Evolutionary conservation across 2,797 vertebrate genomes (phyloP), one percentile per base, ranked within the genome.

Genomic region (Bucorvus abyssinicus): DNA sequence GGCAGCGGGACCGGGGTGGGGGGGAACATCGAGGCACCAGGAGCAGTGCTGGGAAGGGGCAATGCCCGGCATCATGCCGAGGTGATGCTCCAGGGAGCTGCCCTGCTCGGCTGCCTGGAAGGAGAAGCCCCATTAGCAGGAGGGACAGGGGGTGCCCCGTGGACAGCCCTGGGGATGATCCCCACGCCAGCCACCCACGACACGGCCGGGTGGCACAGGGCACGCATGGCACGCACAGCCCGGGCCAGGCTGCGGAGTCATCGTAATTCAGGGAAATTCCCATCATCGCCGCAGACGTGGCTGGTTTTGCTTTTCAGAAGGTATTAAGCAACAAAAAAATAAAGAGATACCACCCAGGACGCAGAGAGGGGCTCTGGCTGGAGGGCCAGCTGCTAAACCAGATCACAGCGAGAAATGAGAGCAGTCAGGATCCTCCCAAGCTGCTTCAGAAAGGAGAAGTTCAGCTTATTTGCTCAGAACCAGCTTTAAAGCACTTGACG

Each of bases 221-320:
- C 4, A 1, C 3, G 4, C 17, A 0, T 0, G 32, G 38, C 32
- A 14, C n/a, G 1, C 12, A 1, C 26, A 3, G 4, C 7, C 26
- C 5, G 0, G 9, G 18, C 12, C 50, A 12, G 52, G 1, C 6
- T 6, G 8, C 3, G 45, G 30, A 21, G 3, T 1, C 56, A 4
- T 23, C 13, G 22, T 14, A 7, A 2, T 0, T 16, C 36, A 4
- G 9, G 30, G 50, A 3, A 23, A 52, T 10, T 20, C 4, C 0
- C 36, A 1, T 1, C 38, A 2, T 0, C 1, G 2, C 88, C 26
- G 71, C 9, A 5, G 42, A 20, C 2, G 0, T 1, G 23, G 42
- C 26, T 24, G 12, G 27, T 11, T 44, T 9, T 5, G 82, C 16
- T 38, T 47, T 47, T 45, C 23, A 6, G 9, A 1, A 56, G 16